Conservation (phyloP, 2,888 invertebrate genomes). For the Erebia ligea region DNA sequence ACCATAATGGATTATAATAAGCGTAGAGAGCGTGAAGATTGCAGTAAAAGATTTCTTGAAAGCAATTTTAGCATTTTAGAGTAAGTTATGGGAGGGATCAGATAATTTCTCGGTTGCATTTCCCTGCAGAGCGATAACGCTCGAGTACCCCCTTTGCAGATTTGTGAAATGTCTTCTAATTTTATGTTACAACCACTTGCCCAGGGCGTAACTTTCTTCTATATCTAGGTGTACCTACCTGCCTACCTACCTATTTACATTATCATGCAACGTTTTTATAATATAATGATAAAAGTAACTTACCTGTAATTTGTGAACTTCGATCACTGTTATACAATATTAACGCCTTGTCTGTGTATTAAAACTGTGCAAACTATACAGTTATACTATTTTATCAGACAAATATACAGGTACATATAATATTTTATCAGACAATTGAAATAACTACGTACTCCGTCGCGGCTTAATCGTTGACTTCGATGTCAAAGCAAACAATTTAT, state of each 20-base stretch:
- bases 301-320: too few relatives aligned
- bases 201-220: slow-evolving; percentile 24
- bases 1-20: slow-evolving; percentile 81
- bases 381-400: too few relatives aligned
- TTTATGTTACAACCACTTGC: slow-evolving; percentile 33
- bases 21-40: slow-evolving; percentile 79
- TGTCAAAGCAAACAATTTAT: too few relatives aligned
- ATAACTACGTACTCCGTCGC: too few relatives aligned
- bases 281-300: too few relatives aligned
- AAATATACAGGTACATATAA: too few relatives aligned
- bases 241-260: neutral
- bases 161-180: slow-evolving; percentile 44
- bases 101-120: slow-evolving; percentile 74
- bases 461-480: too few relatives aligned
- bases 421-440: too few relatives aligned
- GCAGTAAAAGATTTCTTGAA: slow-evolving; percentile 74
- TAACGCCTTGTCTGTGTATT: too few relatives aligned
- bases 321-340: too few relatives aligned
- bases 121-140: slow-evolving; percentile 68
- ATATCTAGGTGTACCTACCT: slow-evolving; percentile 2
- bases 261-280: slow-evolving; percentile 5
- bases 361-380: too few relatives aligned
- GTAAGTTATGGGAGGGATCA: slow-evolving; percentile 78
- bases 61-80: slow-evolving; percentile 79
- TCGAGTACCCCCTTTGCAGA: slow-evolving; percentile 59